phyloP scores from a whole-genome alignment of 2,888 invertebrate species.

The Dryococelus australis region DNA sequence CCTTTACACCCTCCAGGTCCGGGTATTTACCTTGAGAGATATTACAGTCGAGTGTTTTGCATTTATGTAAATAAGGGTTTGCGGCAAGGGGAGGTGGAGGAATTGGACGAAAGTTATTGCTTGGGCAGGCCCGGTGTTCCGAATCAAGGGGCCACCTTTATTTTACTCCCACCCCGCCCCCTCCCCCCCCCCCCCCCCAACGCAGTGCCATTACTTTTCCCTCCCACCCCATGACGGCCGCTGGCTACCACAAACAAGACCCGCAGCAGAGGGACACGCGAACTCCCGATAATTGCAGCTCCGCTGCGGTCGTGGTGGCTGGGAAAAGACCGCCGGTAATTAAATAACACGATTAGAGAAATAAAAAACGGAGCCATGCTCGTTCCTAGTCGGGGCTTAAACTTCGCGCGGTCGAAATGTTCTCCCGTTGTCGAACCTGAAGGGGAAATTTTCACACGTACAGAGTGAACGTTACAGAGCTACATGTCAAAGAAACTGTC shows the following conservation, averaged over 20 bases:
- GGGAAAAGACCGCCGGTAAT: not conserved
- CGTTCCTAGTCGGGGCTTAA: too few species aligned
- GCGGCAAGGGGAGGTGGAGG: not conserved
- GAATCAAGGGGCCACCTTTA: not conserved
- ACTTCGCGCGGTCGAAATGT: too few species aligned
- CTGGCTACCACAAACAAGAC: not conserved
- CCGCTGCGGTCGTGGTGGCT: not conserved
- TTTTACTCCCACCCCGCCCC: not conserved
- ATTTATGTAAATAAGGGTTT: not conserved
- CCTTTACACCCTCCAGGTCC: not conserved
- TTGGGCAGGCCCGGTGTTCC: not conserved
- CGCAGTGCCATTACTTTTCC: not conserved
- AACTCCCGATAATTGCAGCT: not conserved
- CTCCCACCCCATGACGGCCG: not conserved
- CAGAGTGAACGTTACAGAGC: too few species aligned
- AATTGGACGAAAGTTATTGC: not conserved
- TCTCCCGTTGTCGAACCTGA: too few species aligned
- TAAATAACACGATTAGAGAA: not conserved
- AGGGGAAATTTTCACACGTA: too few species aligned
- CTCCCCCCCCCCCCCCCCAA: not conserved
- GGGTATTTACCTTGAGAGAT: slow-evolving; percentile 7
- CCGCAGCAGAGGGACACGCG: not conserved
- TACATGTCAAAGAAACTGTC: too few species aligned
- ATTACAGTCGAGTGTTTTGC: slow-evolving; percentile 1
- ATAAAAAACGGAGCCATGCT: not conserved